Conservation (phyloP, 2,888 invertebrate genomes). For the Cylloceria caligata region DNA sequence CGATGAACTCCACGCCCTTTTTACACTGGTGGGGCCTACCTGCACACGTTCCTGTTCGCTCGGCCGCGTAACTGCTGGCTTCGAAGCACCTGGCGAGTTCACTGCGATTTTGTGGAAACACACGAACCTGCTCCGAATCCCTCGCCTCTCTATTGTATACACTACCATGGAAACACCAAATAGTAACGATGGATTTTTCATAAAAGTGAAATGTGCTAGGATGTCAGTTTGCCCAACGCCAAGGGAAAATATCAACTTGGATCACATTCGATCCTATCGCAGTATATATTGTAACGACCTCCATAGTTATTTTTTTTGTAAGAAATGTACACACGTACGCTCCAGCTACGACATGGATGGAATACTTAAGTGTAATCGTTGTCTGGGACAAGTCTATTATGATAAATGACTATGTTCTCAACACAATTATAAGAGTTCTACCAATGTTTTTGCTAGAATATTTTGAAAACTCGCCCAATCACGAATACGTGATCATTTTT, state of each 20-base stretch:
- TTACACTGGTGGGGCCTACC: slow-evolving; percentile 36
- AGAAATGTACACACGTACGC: too few species aligned
- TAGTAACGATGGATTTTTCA: slow-evolving; percentile 14
- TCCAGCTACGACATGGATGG: too few species aligned
- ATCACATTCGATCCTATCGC: too few species aligned
- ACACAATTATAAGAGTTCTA: too few species aligned
- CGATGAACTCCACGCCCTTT: slow-evolving; percentile 74
- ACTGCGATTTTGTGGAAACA: slow-evolving; percentile 42
- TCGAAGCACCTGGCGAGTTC: slow-evolving; percentile 51
- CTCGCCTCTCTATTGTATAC: neutral
- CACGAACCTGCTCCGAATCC: slow-evolving; percentile 7
- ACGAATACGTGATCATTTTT: too few species aligned
- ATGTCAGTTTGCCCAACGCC: neutral
- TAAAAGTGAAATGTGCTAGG: neutral
- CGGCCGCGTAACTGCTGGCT: slow-evolving; percentile 40
- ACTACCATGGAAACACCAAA: neutral
- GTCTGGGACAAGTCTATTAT: too few species aligned
- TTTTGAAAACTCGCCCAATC: too few species aligned
- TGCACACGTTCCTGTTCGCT: slow-evolving; percentile 34
- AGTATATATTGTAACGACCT: too few species aligned
- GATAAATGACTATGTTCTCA: too few species aligned
- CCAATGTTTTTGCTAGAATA: too few species aligned
- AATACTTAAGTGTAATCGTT: too few species aligned
- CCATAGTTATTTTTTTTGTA: too few species aligned
- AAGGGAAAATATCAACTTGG: neutral